Percentiles rank a stretch among this genome's conserved stretches.
These are phyloP conservation scores for Ellobium chinense DNA, from an alignment of 2,888 invertebrate genomes.

Conservation along the genomic window DNA sequence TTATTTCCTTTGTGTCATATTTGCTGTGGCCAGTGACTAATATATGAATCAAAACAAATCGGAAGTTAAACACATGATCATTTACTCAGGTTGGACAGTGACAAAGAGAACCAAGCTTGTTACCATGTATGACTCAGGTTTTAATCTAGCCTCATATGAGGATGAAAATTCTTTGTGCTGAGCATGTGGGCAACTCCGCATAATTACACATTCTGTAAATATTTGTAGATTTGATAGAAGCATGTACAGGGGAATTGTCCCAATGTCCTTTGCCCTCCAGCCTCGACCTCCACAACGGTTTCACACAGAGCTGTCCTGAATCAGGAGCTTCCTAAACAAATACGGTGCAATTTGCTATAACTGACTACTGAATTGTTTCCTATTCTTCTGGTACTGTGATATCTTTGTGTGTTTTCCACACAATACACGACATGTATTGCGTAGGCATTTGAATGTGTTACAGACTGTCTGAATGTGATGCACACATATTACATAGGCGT, in stretches of 20 bases:
- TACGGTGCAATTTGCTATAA: background rate
- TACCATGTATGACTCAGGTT: too few relatives aligned
- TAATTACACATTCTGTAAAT: too few relatives aligned
- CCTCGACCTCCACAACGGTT: background rate
- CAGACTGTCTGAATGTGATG: background rate
- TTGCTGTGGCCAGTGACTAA: too few relatives aligned
- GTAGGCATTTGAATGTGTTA: background rate
- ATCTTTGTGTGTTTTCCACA: background rate
- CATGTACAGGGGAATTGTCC: background rate
- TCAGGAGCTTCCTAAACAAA: constrained; percentile 8
- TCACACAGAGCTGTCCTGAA: background rate
- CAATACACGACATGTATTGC: background rate
- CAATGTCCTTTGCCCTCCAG: background rate
- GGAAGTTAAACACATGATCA: too few relatives aligned
- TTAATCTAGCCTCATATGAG: too few relatives aligned
- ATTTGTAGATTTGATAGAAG: too few relatives aligned
- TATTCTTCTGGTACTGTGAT: background rate
- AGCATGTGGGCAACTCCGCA: too few relatives aligned
- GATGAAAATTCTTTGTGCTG: too few relatives aligned
- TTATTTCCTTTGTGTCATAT: too few relatives aligned
- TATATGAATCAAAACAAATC: too few relatives aligned
- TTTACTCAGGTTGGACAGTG: too few relatives aligned
- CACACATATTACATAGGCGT: background rate
- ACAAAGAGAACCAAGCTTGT: too few relatives aligned
- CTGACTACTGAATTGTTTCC: background rate